Conservation (phyloP, 1,140 invertebrate genomes). For the Paracyclopina nana region DNA sequence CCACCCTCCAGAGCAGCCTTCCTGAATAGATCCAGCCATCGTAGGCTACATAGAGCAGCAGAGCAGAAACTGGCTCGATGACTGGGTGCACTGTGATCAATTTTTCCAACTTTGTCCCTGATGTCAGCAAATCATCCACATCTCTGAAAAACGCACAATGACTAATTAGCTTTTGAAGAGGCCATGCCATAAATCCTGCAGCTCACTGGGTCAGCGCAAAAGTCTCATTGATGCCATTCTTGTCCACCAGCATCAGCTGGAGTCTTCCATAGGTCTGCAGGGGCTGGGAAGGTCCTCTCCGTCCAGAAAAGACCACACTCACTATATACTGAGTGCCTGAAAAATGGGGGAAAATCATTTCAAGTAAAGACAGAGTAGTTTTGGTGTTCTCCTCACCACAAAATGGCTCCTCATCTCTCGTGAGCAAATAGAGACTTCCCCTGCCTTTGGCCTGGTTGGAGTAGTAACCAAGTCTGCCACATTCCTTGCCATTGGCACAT, state of each 20-base stretch:
- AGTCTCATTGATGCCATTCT: conserved; percentile 59
- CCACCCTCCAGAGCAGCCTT: conserved; percentile 48
- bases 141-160: conserved; percentile 32
- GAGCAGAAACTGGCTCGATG: conserved; percentile 43
- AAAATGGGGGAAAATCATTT: conserved; percentile 4
- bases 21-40: conserved; percentile 78
- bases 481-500: conserved; percentile 37
- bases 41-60: conserved; percentile 66
- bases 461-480: conserved; percentile 85
- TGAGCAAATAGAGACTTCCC: conserved; percentile 56
- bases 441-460: conserved; percentile 55
- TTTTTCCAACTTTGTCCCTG: conserved; percentile 45
- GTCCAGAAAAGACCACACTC: conserved; percentile 44
- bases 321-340: conserved; percentile 66
- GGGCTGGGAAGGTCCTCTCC: conserved; percentile 33
- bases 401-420: conserved; percentile 73
- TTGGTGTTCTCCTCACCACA: conserved; percentile 39
- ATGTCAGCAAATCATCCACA: conserved; percentile 50
- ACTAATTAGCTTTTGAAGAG: not conserved
- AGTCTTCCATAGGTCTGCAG: conserved; percentile 55
- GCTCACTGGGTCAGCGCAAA: conserved; percentile 61
- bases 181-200: not conserved
- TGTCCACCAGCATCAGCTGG: conserved; percentile 57
- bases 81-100: conserved; percentile 72
- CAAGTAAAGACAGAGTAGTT: not conserved